These are phyloP conservation scores for Harpalus rubripes DNA, from an alignment of 2,888 invertebrate species.

Conservation along the genomic window DNA sequence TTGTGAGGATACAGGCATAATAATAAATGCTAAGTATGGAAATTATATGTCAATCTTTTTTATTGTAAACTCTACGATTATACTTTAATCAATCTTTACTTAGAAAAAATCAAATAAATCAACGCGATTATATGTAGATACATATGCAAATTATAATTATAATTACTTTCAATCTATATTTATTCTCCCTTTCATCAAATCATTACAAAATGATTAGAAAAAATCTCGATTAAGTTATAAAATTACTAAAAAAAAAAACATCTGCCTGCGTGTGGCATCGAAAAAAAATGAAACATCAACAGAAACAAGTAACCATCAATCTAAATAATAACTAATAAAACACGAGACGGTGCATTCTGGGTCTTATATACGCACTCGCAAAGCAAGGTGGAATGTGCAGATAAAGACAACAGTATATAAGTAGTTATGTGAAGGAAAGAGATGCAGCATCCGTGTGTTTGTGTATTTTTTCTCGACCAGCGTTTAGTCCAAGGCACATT, in stretches of 20 bases:
- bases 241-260: constrained; percentile 28
- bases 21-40: too few relatives aligned
- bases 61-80: too few relatives aligned
- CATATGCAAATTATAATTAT: constrained; percentile 18
- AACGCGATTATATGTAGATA: constrained; percentile 7
- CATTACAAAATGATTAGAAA: constrained; percentile 4
- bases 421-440: not conserved
- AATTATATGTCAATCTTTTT: too few relatives aligned
- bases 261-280: constrained; percentile 42
- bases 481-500: constrained; percentile 39
- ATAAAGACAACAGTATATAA: not conserved
- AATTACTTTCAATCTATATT: not conserved
- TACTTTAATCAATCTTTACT: too few relatives aligned
- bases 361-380: constrained; percentile 26
- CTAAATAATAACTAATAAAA: constrained; percentile 60
- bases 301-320: constrained; percentile 56
- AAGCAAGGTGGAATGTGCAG: constrained; percentile 16
- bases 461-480: constrained; percentile 29
- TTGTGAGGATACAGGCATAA: too few relatives aligned
- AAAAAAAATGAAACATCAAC: constrained; percentile 29
- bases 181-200: not conserved
- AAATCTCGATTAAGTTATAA: constrained; percentile 24
- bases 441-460: constrained; percentile 17
- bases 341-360: constrained; percentile 33
- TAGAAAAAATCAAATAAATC: not conserved